Evolutionary conservation across 2,888 invertebrate genomes (phyloP).

Genomic region (Trichopria drosophilae): DNA sequence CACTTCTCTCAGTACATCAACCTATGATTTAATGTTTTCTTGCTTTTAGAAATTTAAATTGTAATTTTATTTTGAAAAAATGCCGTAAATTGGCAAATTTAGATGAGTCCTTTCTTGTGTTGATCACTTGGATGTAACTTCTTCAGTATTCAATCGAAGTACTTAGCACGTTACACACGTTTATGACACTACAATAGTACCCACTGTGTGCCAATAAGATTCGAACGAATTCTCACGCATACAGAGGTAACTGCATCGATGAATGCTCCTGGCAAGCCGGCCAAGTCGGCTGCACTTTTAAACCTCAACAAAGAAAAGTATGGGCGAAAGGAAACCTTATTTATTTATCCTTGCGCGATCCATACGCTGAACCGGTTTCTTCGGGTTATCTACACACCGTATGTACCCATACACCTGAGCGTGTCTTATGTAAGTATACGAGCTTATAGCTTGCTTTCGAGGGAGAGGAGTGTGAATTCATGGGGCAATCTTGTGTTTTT

Average conservation of each 20-base stretch:
- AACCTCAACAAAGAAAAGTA: slow-evolving; percentile 8
- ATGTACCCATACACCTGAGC: slow-evolving; percentile 2
- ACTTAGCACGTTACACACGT: no score
- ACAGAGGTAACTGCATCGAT: neutral
- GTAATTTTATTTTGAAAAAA: no score
- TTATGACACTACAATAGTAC: no score
- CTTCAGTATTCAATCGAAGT: no score
- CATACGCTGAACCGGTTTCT: slow-evolving; percentile 38
- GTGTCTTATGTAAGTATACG: slow-evolving; percentile 3
- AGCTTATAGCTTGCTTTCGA: neutral
- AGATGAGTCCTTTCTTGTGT: no score
- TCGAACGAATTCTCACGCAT: neutral
- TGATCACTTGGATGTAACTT: no score
- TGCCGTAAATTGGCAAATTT: no score
- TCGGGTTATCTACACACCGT: slow-evolving; percentile 30
- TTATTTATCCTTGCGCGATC: slow-evolving; percentile 35
- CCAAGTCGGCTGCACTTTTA: neutral
- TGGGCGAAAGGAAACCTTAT: slow-evolving; percentile 34
- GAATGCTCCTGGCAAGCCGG: neutral
- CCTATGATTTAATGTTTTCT: no score
- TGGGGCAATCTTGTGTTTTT: slow-evolving; percentile 45
- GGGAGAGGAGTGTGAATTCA: slow-evolving; percentile 43
- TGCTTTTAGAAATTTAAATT: no score
- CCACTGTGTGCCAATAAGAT: no score
- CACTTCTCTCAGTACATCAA: no score